Evolutionary conservation across 1,140 invertebrate genomes (phyloP), one percentile per base, ranked within the genome.

Genomic region (Drosophila kikkawai): DNA sequence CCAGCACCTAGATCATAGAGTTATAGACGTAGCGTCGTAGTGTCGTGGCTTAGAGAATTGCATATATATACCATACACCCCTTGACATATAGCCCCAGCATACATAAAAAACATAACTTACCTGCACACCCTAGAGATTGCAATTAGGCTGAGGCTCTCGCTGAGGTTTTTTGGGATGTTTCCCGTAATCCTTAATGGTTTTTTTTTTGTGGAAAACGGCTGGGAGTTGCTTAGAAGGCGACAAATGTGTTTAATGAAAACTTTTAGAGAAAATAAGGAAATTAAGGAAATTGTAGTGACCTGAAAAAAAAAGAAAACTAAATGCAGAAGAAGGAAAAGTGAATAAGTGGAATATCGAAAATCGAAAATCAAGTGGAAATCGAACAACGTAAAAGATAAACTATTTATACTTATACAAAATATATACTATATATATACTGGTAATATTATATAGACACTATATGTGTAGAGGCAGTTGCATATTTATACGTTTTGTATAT

Each of bases 401-500:
- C 56, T 70, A 86, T 64, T 71, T 87, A 86, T 79, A 82, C 64
- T 55, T 75, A 66, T 79, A 81, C 50, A 68, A 64, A 57, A 76
- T 74, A 80, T 37, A 58, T 44, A 42, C 8, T 44, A 53, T 32
- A 70, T 36, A 68, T 34, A 78, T 68, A 79, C 11, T 37, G 67
- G 69, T 65, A 41, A 74, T 64, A 70, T 79, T 55, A 68, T 44
- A 67, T 39, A 29, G n/a, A 53, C 26, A 73, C 13, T 19, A 60
- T 9, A 68, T 68, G 58, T 42, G 64, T 71, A 55, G 70, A 76
- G 59, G 64, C 60, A 79, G 76, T 83, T 73, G 58, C 57, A 79
- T 79, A 87, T 87, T 87, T 87, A 87, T 87, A 88, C 83, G 57
- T 87, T 87, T 87, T 87, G 76, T 84, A 85, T 77, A 64, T 75